These are phyloP conservation scores for Sminthopsis crassicaudata DNA, from an alignment of 2,113 vertebrate species.

Conservation along the genomic window DNA sequence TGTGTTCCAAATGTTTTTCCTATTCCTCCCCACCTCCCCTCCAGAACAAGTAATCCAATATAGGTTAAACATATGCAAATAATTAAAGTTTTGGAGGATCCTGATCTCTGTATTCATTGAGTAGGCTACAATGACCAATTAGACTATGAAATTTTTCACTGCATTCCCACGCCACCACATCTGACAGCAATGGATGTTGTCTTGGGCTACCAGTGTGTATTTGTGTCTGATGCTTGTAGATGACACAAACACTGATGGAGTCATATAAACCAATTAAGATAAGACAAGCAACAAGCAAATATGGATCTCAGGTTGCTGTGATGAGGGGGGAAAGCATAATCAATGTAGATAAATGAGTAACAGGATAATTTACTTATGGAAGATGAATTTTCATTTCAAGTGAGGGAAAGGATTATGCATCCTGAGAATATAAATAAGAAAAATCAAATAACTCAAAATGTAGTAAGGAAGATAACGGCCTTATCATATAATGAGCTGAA, in stretches of 20 bases:
- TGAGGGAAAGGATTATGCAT: conserved; percentile 71
- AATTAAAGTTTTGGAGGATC: background rate
- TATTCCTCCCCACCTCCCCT: no score
- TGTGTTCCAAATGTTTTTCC: no score
- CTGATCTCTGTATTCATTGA: background rate
- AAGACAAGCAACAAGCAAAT: conserved; percentile 68
- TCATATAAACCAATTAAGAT: conserved; percentile 58
- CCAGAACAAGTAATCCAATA: no score
- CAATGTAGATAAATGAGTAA: conserved; percentile 76
- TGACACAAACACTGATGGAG: conserved; percentile 32
- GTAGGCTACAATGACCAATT: background rate
- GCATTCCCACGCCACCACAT: background rate
- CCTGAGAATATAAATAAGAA: conserved; percentile 79
- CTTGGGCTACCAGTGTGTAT: conserved; percentile 17
- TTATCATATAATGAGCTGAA: conserved; percentile 81
- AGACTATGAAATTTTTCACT: background rate
- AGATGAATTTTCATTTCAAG: conserved; percentile 77
- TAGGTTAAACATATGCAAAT: background rate
- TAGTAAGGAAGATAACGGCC: conserved; percentile 77
- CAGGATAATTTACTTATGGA: conserved; percentile 74
- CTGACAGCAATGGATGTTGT: conserved; percentile 13
- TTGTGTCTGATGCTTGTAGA: conserved; percentile 22
- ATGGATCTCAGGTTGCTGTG: conserved; percentile 39
- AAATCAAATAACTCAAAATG: conserved; percentile 79
- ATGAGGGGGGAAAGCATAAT: conserved; percentile 76